These are phyloP conservation scores for Ips nitidus DNA, from an alignment of 1,140 invertebrate species.

Conservation along the genomic window DNA sequence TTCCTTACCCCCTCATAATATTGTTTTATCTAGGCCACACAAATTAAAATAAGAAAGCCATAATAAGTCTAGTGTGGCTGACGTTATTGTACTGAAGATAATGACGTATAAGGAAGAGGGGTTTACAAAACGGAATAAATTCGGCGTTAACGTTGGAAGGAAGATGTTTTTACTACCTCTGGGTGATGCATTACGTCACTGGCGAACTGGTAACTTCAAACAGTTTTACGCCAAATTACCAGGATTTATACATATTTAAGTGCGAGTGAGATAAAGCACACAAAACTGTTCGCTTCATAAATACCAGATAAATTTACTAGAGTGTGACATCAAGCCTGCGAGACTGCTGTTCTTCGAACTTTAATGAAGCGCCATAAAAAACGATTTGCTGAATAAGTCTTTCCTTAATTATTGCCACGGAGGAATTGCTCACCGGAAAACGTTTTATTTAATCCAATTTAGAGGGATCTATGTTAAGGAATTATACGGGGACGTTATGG, in stretches of 20 bases:
- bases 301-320: slow-evolving; percentile 43
- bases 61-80: slow-evolving; percentile 33
- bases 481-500: background rate
- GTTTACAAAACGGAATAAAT: slow-evolving; percentile 40
- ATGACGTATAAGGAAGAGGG: slow-evolving; percentile 29
- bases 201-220: slow-evolving; percentile 37
- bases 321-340: slow-evolving; percentile 39
- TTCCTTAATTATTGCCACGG: slow-evolving; percentile 28
- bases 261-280: slow-evolving; percentile 36
- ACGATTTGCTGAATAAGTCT: slow-evolving; percentile 28
- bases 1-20: background rate
- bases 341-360: slow-evolving; percentile 36
- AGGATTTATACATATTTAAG: slow-evolving; percentile 43
- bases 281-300: slow-evolving; percentile 37
- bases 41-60: slow-evolving; percentile 20
- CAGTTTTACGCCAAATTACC: slow-evolving; percentile 40
- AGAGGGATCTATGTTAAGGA: slow-evolving; percentile 7
- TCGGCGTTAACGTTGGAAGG: slow-evolving; percentile 34
- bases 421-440: slow-evolving; percentile 17
- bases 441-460: slow-evolving; percentile 27
- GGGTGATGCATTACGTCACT: slow-evolving; percentile 41
- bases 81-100: slow-evolving; percentile 32
- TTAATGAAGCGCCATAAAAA: slow-evolving; percentile 35
- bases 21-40: no score
- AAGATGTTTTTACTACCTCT: slow-evolving; percentile 39